These are phyloP conservation scores for Sebastes itinus DNA, from an alignment of 2,797 vertebrate genomes.

Conservation along the genomic window DNA sequence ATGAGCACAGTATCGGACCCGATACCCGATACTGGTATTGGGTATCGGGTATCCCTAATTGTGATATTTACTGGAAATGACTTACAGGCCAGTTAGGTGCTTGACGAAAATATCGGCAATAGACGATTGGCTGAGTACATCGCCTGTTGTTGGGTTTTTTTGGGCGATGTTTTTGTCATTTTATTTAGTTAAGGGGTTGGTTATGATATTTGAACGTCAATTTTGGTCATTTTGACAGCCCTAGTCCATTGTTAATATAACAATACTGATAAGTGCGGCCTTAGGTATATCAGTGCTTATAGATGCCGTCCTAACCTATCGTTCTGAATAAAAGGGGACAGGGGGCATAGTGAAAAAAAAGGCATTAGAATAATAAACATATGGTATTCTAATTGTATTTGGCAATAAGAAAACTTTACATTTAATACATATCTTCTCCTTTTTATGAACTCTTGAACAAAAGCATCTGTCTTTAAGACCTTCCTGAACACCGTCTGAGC, in stretches of 20 bases:
- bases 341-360: background rate
- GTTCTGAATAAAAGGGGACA: background rate
- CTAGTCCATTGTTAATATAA: background rate
- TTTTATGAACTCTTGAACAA: background rate
- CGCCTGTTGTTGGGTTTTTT: too few species aligned
- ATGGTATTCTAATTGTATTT: background rate
- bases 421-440: background rate
- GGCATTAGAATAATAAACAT: background rate
- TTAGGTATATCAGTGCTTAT: background rate
- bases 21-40: too few species aligned
- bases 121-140: too few species aligned
- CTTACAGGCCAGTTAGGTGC: too few species aligned
- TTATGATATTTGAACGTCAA: too few species aligned
- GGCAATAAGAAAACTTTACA: background rate
- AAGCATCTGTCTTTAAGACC: slow-evolving; percentile 10
- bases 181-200: too few species aligned
- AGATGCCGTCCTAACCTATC: background rate
- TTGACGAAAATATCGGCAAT: too few species aligned
- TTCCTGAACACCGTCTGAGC: background rate
- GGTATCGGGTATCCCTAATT: too few species aligned
- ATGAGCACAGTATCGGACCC: too few species aligned
- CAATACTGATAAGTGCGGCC: background rate
- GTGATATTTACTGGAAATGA: too few species aligned
- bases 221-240: too few species aligned
- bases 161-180: too few species aligned